Percentiles rank a stretch among this genome's conserved stretches.
Conservation (phyloP, 2,888 invertebrate genomes). For the Barypeithes pellucidus region DNA sequence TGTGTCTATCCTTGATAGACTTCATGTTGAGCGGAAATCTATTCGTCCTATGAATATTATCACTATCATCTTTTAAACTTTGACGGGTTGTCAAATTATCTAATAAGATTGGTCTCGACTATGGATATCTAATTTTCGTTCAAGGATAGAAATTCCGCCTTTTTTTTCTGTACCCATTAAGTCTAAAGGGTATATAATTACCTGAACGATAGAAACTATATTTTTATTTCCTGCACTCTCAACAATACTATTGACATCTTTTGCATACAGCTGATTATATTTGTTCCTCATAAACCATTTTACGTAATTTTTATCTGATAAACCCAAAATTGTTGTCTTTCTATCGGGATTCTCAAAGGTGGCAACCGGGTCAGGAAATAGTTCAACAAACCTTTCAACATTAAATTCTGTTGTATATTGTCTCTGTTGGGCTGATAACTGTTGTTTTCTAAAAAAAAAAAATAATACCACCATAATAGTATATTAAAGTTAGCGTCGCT, state of each 20-base stretch:
- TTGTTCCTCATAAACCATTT: conserved; percentile 55
- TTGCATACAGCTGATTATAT: conserved; percentile 54
- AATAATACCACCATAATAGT: not conserved
- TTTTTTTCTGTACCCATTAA: no score
- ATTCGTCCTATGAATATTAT: no score
- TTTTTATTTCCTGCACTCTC: conserved; percentile 1
- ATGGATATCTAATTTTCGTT: no score
- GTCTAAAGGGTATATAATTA: not conserved
- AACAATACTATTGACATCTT: conserved; percentile 38
- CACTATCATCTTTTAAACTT: no score
- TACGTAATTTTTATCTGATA: conserved; percentile 44
- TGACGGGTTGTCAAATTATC: no score
- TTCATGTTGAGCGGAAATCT: no score
- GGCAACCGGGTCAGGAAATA: conserved; percentile 70
- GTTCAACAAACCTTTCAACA: conserved; percentile 68
- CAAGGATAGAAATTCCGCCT: no score
- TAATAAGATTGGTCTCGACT: no score
- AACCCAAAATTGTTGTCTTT: conserved; percentile 18
- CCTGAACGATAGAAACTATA: conserved; percentile 25
- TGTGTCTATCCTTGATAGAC: no score
- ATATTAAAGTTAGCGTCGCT: no score
- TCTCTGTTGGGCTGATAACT: conserved; percentile 67
- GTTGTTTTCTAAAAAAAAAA: conserved; percentile 59
- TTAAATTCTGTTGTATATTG: conserved; percentile 70
- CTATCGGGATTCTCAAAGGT: conserved; percentile 58